These are phyloP conservation scores for Plumapathes pennacea DNA, from an alignment of 92 coral and sea anemone species.

Conservation along the genomic window DNA sequence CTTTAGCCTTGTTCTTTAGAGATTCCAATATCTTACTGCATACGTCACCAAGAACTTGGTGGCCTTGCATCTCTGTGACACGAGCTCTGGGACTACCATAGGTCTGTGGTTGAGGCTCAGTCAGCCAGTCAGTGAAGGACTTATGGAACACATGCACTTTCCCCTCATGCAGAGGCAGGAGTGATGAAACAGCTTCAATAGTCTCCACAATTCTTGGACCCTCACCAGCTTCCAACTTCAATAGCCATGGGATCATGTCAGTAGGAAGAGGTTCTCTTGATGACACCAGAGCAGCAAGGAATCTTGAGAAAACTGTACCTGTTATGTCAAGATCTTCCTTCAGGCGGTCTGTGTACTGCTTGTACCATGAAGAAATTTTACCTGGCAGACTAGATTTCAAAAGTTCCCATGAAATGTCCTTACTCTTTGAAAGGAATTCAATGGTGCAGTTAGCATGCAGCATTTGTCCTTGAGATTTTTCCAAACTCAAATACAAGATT, in stretches of 20 bases:
- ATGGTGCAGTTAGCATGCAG: conserved; percentile 1
- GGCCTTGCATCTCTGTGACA: conserved; percentile 32
- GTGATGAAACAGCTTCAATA: conserved; percentile 22
- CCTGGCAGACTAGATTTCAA: conserved; percentile 2
- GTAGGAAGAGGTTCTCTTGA: conserved; percentile 18
- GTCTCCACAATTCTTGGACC: neutral
- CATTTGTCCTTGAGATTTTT: conserved; percentile 37
- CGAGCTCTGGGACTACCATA: conserved; percentile 19
- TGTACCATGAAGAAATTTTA: conserved; percentile 10
- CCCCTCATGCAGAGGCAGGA: conserved; percentile 34
- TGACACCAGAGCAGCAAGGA: conserved; percentile 4
- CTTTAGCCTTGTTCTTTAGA: neutral
- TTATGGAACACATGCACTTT: conserved; percentile 50
- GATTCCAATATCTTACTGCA: conserved; percentile 11
- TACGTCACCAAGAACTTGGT: conserved; percentile 25
- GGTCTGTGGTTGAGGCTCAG: neutral
- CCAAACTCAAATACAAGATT: conserved; percentile 6
- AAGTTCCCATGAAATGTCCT: neutral
- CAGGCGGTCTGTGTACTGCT: conserved; percentile 9
- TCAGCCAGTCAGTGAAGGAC: conserved; percentile 58
- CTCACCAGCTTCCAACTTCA: neutral
- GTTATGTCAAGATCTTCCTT: neutral
- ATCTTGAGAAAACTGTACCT: too few relatives aligned
- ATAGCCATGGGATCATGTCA: conserved; percentile 1
- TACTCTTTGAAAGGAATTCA: neutral